Evolutionary conservation across 37 sponge, comb jelly and placozoan species (phyloP), one percentile per base, ranked within the genome.

Genomic region (Aphrocallistes beatrix): DNA sequence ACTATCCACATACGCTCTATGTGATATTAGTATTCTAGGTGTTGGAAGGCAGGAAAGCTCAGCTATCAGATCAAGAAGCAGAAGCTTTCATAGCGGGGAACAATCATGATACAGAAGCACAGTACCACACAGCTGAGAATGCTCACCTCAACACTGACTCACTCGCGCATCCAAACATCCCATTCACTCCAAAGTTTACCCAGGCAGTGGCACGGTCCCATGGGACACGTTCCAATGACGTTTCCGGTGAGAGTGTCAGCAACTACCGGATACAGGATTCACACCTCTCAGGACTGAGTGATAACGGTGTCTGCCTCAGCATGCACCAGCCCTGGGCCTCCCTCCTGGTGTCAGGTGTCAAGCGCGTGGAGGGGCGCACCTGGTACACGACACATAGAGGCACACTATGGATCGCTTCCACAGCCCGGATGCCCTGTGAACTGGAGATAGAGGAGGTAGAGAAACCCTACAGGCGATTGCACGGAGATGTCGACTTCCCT

Each of bases 281-380:
- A 16, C 45, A 82, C 39, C 45, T 39, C 6, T 32, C 45, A 40
- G 45, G n/a, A 30, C 75, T 60, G 25, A 19, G 75, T 13, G 75
- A 60, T 13, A 60, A 30, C 25, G 97, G 99, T 0, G 83, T 83
- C 50, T 98, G 99, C 81, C 91, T 98, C 48, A 98, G 96, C 40
- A 95, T 98, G 96, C 99, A 98, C 81, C 99, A 98, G 51, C 99
- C 99, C 0, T 98, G 99, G 99, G 99, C 99, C 3, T 89, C 94
- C 13, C 90, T 98, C 19, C 84, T 98, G 23, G 94, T 98, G 13
- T 37, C 38, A 25, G 99, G 99, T 28, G 91, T 98, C 83, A 98
- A 98, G 84, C 84, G 49, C 49, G 45, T 49, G 81, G 99, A 98
- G 40, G 99, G 99, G 0, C 51, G 99, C 3, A 84, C 91, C 0